phyloP scores from a whole-genome alignment of 2,888 invertebrate species.

The Mystacides longicornis region DNA sequence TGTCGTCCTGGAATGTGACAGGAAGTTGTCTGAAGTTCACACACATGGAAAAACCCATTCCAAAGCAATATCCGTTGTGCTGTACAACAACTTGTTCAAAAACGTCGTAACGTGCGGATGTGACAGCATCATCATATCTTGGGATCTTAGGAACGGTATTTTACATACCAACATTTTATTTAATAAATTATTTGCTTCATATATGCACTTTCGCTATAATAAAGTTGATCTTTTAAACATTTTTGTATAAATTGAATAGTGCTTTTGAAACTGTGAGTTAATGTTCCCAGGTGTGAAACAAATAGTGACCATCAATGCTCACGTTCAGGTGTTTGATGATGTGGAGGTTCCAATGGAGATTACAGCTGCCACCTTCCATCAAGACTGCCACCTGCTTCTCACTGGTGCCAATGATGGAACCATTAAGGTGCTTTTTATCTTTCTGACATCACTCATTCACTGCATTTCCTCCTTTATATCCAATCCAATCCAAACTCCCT shows the following conservation, averaged over 20 bases:
- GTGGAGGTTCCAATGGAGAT: slow-evolving; percentile 62
- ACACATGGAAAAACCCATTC: slow-evolving; percentile 69
- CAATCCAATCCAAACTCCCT: neutral
- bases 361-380: slow-evolving; percentile 71
- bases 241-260: no score
- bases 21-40: slow-evolving; percentile 56
- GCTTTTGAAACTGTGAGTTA: no score
- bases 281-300: slow-evolving; percentile 12
- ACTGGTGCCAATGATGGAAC: slow-evolving; percentile 75
- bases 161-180: no score
- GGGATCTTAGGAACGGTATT: slow-evolving; percentile 65
- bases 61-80: slow-evolving; percentile 59
- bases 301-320: slow-evolving; percentile 61
- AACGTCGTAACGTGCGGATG: slow-evolving; percentile 68
- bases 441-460: neutral
- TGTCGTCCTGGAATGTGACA: slow-evolving; percentile 57
- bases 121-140: slow-evolving; percentile 74
- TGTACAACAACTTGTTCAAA: slow-evolving; percentile 71
- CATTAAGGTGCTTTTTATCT: slow-evolving; percentile 45
- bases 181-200: no score
- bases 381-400: slow-evolving; percentile 61
- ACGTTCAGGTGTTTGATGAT: slow-evolving; percentile 59
- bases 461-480: neutral
- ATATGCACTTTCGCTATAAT: no score
- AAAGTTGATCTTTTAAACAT: no score